A percentile compares a stretch with the other conserved stretches of the same genome.
These are phyloP conservation scores for Rhinolophus sinicus DNA, from an alignment of 2,113 vertebrate species.

Conservation along the genomic window DNA sequence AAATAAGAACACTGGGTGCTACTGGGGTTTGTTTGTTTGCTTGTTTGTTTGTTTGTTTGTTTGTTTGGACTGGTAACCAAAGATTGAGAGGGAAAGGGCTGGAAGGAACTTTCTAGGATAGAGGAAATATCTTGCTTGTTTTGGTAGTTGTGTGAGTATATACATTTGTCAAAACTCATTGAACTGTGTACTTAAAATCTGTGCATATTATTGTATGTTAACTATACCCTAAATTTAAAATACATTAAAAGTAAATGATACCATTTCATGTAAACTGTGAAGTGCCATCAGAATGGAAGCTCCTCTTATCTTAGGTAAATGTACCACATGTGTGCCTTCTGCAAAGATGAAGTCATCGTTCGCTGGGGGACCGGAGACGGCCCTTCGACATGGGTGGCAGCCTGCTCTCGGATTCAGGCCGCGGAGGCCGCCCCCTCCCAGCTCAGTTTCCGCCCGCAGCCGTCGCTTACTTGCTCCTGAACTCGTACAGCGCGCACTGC, in stretches of 20 bases:
- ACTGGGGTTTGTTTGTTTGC: neutral
- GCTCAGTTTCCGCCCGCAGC: neutral
- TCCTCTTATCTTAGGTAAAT: neutral
- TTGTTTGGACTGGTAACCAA: neutral
- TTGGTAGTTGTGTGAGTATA: neutral
- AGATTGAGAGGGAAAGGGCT: neutral
- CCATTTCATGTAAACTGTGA: neutral
- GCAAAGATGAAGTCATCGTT: neutral
- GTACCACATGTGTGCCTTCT: neutral
- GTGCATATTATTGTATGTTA: neutral
- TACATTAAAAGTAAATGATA: neutral
- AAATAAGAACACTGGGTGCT: neutral
- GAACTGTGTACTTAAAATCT: neutral
- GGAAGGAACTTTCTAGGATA: neutral
- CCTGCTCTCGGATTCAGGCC: no score
- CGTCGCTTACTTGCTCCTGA: slow-evolving; percentile 91
- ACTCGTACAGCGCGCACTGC: slow-evolving; percentile 91
- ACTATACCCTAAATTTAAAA: neutral
- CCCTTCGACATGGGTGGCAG: neutral
- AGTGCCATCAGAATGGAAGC: neutral
- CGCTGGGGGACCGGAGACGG: neutral
- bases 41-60: no score
- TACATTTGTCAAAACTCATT: neutral
- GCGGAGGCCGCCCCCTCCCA: accelerated
- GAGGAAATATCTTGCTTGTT: neutral